Conservation (phyloP, 2,888 invertebrate species). For the Agrotis clavis region DNA sequence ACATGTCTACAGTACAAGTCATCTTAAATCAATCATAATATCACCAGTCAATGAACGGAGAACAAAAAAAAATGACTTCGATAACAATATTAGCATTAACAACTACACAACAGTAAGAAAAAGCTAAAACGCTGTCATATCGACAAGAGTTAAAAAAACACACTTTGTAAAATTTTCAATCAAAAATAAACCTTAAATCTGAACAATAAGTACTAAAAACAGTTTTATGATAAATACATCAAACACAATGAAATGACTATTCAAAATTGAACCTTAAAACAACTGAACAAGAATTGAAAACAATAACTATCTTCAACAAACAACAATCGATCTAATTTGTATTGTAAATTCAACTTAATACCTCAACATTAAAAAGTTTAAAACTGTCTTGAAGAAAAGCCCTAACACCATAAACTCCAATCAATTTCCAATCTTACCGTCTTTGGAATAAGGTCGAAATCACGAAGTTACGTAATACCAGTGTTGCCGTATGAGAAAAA, state of each 20-base stretch:
- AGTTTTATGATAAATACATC: too few relatives aligned
- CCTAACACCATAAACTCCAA: background rate
- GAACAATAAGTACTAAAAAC: too few relatives aligned
- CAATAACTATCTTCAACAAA: background rate
- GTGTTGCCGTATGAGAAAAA: slow-evolving; percentile 55
- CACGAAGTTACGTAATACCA: background rate
- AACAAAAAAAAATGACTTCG: slow-evolving; percentile 18
- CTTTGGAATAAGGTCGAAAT: background rate
- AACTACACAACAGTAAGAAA: slow-evolving; percentile 2
- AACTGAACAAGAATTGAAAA: background rate
- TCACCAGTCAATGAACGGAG: slow-evolving; percentile 31
- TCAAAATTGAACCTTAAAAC: background rate
- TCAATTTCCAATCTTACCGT: background rate
- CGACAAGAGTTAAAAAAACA: background rate
- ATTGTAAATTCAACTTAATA: slow-evolving; percentile 19
- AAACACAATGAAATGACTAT: too few relatives aligned
- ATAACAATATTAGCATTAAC: slow-evolving; percentile 38
- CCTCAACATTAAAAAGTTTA: slow-evolving; percentile 1
- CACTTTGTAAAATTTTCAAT: background rate
- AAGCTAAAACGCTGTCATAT: slow-evolving; percentile 8
- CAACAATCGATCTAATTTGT: slow-evolving; percentile 6
- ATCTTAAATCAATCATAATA: slow-evolving; percentile 15
- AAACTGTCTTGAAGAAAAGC: too few relatives aligned
- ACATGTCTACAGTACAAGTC: background rate
- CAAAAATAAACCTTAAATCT: background rate